Evolutionary conservation across 2,888 invertebrate genomes (phyloP), one percentile per base, ranked within the genome.

Genomic region (Trichogramma evanescens): DNA sequence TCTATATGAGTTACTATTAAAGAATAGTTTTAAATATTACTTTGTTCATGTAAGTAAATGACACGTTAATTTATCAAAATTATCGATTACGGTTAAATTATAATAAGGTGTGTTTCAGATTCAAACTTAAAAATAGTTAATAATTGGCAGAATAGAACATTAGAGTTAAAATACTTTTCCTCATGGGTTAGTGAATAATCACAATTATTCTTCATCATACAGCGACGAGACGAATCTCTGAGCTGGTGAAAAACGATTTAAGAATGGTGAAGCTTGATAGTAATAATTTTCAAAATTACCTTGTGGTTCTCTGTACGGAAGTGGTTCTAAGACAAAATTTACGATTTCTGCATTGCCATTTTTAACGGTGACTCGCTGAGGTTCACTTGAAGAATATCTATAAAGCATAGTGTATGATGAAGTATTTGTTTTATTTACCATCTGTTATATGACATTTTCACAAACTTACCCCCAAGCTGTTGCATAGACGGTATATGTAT

Each of bases 401-500:
- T 42, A 79, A 78, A 56, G 65, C 55, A 60, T 63, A 65, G 26
- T 26, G 26, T 26, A 26, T 26, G 3, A 26, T 26, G 3, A 26
- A 26, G 26, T 26, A 26, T 26, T 26, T 26, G 26, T 26, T 26
- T 26, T 26, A 26, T 26, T 26, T 26, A 26, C 26, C 26, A 26
- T 26, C 26, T 26, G 26, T 26, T 26, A 26, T 2, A 46, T 51
- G 9, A 43, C 4, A 45, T 46, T 51, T 40, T 42, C 46, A 38
- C 49, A 41, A 58, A 65, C 80, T 80, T 79, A 93, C 91, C 91
- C 91, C 73, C 83, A 82, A 54, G 90, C 90, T 45, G 79, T 70
- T 1, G 87, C 91, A 64, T 83, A 85, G 66, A 96, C 80, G 41
- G 83, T 83, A 76, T 97, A 98, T 4, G 82, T 82, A 63, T 96